A percentile compares a stretch with the other conserved stretches of the same genome.
These are phyloP conservation scores for Tretioscincus oriximinensis DNA, from an alignment of 2,113 vertebrate species.

Conservation along the genomic window DNA sequence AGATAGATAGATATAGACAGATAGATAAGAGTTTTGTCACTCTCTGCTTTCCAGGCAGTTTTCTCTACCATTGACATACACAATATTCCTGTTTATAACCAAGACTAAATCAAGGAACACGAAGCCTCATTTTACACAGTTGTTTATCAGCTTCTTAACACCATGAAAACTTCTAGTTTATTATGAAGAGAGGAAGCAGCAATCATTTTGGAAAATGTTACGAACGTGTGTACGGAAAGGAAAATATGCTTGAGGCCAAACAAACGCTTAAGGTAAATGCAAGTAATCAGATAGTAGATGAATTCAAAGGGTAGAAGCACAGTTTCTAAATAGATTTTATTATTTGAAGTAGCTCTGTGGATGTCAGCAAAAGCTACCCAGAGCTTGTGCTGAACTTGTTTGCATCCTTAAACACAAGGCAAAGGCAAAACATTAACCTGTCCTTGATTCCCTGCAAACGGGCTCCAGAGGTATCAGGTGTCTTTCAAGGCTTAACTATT, in stretches of 20 bases:
- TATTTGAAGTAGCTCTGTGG: not conserved
- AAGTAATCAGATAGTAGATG: not conserved
- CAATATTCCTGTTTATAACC: not conserved
- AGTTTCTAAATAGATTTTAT: not conserved
- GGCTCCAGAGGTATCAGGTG: no score
- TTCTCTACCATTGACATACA: not conserved
- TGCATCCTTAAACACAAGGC: no score
- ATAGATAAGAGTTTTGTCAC: no score
- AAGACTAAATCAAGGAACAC: not conserved
- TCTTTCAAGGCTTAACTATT: no score
- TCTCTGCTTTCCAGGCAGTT: no score
- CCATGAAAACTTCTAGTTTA: not conserved
- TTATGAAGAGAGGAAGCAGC: not conserved
- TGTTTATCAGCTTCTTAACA: no score
- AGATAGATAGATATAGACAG: no score
- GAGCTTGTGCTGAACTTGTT: not conserved
- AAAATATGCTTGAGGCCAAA: not conserved
- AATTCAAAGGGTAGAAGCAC: not conserved
- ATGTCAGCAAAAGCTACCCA: not conserved
- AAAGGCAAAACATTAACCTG: no score
- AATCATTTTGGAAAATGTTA: not conserved
- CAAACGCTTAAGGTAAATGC: not conserved
- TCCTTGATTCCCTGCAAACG: no score
- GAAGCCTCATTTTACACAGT: not conserved
- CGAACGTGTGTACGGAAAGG: not conserved